phyloP scores from a whole-genome alignment of 1,140 invertebrate genomes.

The Conus ventricosus region DNA sequence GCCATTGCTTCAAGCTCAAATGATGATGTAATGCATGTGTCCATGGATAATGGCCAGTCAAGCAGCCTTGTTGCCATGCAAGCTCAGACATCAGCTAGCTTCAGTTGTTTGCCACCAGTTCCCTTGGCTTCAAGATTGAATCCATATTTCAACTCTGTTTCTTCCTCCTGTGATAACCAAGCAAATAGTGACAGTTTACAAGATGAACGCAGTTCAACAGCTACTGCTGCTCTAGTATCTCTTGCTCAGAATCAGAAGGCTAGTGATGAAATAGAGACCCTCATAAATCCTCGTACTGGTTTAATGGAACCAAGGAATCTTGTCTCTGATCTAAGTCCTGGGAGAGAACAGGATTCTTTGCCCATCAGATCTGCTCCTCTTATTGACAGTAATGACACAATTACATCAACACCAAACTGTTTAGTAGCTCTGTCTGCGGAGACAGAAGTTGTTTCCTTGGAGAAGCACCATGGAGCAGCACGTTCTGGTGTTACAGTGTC shows the following conservation, averaged over 20 bases:
- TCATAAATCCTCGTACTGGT: conserved; percentile 91
- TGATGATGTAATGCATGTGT: conserved; percentile 19
- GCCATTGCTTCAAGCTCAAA: conserved; percentile 21
- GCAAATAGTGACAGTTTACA: background rate
- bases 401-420: background rate
- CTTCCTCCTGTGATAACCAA: background rate
- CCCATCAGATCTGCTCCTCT: background rate
- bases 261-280: conserved; percentile 55
- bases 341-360: conserved; percentile 43
- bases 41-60: background rate
- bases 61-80: background rate
- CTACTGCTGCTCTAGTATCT: background rate
- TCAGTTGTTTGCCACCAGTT: background rate
- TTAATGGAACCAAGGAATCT: conserved; percentile 84
- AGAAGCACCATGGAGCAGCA: background rate
- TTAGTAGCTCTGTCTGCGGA: background rate
- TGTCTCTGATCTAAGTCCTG: conserved; percentile 58
- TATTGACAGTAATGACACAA: background rate
- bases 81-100: background rate
- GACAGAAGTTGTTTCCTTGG: background rate
- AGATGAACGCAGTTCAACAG: background rate
- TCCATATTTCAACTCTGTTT: background rate
- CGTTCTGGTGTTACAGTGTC: background rate
- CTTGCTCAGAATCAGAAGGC: conserved; percentile 1
- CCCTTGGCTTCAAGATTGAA: background rate